Conservation (phyloP, 2,113 vertebrate genomes). For the Chaetodon trifascialis region DNA sequence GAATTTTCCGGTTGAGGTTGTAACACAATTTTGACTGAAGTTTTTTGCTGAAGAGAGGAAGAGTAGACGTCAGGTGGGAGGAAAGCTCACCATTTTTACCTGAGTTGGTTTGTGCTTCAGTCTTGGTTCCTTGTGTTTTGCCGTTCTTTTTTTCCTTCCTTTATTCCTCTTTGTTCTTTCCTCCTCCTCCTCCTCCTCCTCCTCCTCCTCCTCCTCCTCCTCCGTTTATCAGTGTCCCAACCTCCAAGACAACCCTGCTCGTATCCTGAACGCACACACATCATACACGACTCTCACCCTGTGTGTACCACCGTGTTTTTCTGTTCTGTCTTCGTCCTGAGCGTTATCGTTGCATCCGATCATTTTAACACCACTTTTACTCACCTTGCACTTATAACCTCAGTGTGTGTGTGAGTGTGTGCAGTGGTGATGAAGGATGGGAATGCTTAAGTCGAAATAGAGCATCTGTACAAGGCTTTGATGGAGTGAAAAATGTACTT, state of each 20-base stretch:
- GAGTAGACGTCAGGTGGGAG: background rate
- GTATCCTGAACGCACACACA: background rate
- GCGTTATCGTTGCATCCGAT: constrained; percentile 26
- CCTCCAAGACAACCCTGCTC: constrained; percentile 23
- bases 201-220: too few relatives aligned
- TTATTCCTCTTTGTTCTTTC: constrained; percentile 16
- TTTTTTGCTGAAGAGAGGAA: background rate
- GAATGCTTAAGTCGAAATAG: background rate
- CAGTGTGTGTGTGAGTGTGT: constrained; percentile 31
- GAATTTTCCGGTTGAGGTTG: background rate
- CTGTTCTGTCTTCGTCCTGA: constrained; percentile 38
- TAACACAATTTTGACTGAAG: background rate
- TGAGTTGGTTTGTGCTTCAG: constrained; percentile 48
- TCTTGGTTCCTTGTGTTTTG: constrained; percentile 40
- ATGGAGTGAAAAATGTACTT: background rate
- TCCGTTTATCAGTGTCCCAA: constrained; percentile 24
- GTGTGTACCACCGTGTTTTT: constrained; percentile 37
- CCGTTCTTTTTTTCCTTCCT: background rate
- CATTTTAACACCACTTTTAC: constrained; percentile 49
- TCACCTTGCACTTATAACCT: constrained; percentile 34
- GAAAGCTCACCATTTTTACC: constrained; percentile 21
- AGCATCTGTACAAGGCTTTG: background rate
- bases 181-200: background rate
- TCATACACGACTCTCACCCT: constrained; percentile 26
- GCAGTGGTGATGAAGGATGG: background rate